A percentile compares a stretch with the other conserved stretches of the same genome.
Conservation (phyloP, 2,113 vertebrate genomes). For the Prochilodus magdalenae region DNA sequence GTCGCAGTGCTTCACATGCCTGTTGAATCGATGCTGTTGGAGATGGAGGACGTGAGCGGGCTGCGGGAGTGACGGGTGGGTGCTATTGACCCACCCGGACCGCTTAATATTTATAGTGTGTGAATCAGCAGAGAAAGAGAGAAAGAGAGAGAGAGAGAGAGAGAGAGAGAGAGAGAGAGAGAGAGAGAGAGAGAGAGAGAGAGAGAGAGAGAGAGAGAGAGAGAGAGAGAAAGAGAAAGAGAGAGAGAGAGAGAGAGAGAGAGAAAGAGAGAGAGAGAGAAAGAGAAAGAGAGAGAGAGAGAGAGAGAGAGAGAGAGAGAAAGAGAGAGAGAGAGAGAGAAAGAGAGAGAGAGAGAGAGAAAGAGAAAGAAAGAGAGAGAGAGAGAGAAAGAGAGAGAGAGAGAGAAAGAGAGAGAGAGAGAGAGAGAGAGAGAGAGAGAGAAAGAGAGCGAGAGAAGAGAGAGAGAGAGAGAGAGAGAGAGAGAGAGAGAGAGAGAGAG, state of each 20-base stretch:
- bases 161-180: neutral
- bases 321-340: too few relatives aligned
- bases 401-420: neutral
- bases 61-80: slow-evolving; percentile 17
- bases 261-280: neutral
- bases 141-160: neutral
- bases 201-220: slow-evolving; percentile 5
- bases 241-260: too few relatives aligned
- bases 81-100: slow-evolving; percentile 31
- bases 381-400: too few relatives aligned
- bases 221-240: neutral
- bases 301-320: neutral
- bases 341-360: too few relatives aligned
- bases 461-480: neutral
- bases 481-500: neutral
- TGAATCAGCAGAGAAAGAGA: slow-evolving; percentile 34
- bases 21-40: slow-evolving; percentile 41
- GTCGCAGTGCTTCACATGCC: slow-evolving; percentile 11
- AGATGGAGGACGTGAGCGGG: slow-evolving; percentile 39
- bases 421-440: neutral
- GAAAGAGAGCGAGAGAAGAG: neutral
- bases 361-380: neutral
- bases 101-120: slow-evolving; percentile 43
- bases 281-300: neutral
- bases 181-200: slow-evolving; percentile 29